Percentiles rank a stretch among this genome's conserved stretches.
Conservation (phyloP, 1,140 invertebrate species). For the Chrysomallon squamiferum region DNA sequence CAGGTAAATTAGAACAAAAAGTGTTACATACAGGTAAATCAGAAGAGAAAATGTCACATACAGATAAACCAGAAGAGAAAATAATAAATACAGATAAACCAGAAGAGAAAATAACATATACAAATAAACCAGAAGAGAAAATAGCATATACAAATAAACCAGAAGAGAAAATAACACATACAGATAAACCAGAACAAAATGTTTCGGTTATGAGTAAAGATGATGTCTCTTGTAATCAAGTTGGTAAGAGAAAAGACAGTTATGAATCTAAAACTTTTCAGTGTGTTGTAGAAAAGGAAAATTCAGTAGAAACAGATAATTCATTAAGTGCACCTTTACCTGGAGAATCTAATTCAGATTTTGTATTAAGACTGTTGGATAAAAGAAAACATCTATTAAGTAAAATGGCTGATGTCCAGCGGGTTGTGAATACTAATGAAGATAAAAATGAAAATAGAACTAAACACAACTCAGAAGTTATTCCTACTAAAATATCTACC, state of each 20-base stretch:
- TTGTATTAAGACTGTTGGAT: neutral
- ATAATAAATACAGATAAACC: no score
- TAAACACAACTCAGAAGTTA: neutral
- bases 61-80: no score
- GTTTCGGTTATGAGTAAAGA: neutral
- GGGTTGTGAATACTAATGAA: neutral
- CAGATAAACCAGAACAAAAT: neutral
- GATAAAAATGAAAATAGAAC: neutral
- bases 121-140: no score
- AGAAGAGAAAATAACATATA: no score
- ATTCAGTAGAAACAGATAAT: no score
- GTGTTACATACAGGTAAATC: no score
- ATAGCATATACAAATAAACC: neutral
- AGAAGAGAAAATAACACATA: neutral
- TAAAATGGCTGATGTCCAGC: neutral
- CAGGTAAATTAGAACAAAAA: no score
- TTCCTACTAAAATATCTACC: neutral
- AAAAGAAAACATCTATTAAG: neutral
- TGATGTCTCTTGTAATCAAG: neutral
- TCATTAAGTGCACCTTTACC: neutral
- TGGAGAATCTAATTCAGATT: constrained; percentile 1
- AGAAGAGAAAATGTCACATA: no score
- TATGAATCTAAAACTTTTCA: no score
- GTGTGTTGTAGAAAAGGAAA: neutral
- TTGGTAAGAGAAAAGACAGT: no score